Evolutionary conservation across 2,888 invertebrate species (phyloP).

Genomic region (Cecidostiba fungosa): DNA sequence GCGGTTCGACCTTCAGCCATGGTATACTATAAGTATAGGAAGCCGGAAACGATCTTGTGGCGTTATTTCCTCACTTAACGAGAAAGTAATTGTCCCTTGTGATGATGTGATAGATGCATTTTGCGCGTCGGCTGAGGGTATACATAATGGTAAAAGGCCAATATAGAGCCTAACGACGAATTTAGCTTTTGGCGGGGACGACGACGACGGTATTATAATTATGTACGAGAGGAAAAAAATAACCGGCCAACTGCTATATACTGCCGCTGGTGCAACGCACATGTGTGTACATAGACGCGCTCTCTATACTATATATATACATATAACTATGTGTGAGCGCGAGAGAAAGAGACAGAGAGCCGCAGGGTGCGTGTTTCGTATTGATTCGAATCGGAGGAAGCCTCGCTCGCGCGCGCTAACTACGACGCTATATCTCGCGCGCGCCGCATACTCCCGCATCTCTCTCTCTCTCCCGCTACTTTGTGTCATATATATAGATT

Average conservation of each 20-base stretch:
- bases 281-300: background rate
- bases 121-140: background rate
- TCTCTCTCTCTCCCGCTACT: background rate
- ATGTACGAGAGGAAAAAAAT: background rate
- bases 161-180: slow-evolving; percentile 2
- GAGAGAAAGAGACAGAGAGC: slow-evolving; percentile 39
- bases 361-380: slow-evolving; percentile 72
- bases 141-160: background rate
- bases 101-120: slow-evolving; percentile 10
- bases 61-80: slow-evolving; percentile 55
- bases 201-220: background rate
- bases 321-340: background rate
- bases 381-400: slow-evolving; percentile 77
- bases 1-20: background rate
- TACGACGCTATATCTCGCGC: background rate
- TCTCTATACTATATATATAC: background rate
- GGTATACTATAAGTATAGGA: background rate
- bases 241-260: background rate
- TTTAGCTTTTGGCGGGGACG: background rate
- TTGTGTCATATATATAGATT: background rate
- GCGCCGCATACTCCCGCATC: slow-evolving; percentile 1
- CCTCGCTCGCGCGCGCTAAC: slow-evolving; percentile 70
- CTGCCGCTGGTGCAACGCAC: background rate
- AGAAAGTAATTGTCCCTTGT: slow-evolving; percentile 42
- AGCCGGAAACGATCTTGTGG: slow-evolving; percentile 52